Evolutionary conservation across 2,113 vertebrate species (phyloP).

Genomic region (Setophaga kirtlandii): DNA sequence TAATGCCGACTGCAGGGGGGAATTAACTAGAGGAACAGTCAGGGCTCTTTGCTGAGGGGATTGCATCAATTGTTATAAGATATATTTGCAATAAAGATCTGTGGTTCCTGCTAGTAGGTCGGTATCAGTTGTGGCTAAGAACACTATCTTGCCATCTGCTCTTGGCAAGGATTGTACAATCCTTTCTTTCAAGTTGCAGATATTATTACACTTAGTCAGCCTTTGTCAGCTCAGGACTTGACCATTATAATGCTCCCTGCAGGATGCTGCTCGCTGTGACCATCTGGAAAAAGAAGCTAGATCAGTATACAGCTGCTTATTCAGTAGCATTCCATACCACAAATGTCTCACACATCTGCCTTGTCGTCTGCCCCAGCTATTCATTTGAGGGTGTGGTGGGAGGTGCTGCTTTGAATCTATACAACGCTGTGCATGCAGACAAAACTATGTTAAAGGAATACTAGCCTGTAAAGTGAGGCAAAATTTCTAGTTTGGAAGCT

Average conservation of each 20-base stretch:
- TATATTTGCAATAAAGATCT: slow-evolving; percentile 47
- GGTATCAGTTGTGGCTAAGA: slow-evolving; percentile 37
- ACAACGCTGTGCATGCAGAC: not conserved
- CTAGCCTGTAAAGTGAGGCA: not conserved
- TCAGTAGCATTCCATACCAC: slow-evolving; percentile 23
- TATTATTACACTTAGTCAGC: slow-evolving; percentile 64
- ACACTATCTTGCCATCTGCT: slow-evolving; percentile 60
- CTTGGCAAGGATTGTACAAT: slow-evolving; percentile 40
- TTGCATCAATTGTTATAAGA: slow-evolving; percentile 48
- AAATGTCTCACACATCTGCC: slow-evolving; percentile 40
- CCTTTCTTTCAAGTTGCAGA: slow-evolving; percentile 52
- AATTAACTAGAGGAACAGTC: slow-evolving; percentile 45
- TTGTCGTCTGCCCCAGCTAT: not conserved
- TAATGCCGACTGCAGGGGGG: not conserved
- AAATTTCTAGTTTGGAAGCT: not conserved
- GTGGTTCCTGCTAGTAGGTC: slow-evolving; percentile 3
- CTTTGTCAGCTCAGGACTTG: slow-evolving; percentile 50
- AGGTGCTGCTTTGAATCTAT: not conserved
- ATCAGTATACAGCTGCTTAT: slow-evolving; percentile 36
- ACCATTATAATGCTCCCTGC: slow-evolving; percentile 48
- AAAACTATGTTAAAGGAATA: not conserved
- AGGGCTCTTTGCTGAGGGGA: slow-evolving; percentile 41
- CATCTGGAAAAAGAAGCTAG: slow-evolving; percentile 50
- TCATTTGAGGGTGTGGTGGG: not conserved
- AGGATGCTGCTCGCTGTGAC: slow-evolving; percentile 19